Conservation (phyloP, 2,888 invertebrate species). For the Lamellibrachia columna region DNA sequence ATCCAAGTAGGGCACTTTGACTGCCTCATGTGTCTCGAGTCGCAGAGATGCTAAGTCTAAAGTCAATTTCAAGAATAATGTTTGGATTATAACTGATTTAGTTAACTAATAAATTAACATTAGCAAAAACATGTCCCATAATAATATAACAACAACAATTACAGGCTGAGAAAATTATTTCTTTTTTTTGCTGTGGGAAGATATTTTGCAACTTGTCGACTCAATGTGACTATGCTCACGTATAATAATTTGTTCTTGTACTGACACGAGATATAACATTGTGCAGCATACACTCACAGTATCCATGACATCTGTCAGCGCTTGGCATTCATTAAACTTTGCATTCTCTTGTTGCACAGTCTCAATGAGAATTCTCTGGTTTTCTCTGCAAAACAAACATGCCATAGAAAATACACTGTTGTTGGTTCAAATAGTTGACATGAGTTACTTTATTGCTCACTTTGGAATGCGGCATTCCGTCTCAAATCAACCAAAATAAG, state of each 20-base stretch:
- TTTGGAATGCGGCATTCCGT: neutral
- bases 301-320: constrained; percentile 51
- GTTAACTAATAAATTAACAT: neutral
- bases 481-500: neutral
- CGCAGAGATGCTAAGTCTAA: no score
- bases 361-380: constrained; percentile 62
- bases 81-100: neutral
- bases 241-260: neutral
- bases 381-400: constrained; percentile 62
- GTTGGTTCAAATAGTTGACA: neutral
- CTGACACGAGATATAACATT: neutral
- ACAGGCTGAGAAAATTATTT: neutral
- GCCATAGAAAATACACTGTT: neutral
- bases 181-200: neutral
- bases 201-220: neutral
- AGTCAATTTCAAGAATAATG: neutral
- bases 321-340: constrained; percentile 57
- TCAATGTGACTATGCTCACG: neutral
- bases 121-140: neutral
- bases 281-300: constrained; percentile 46
- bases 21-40: no score
- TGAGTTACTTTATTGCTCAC: neutral
- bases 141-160: neutral
- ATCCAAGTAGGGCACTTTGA: no score
- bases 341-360: constrained; percentile 63